Percentiles rank a stretch among this genome's conserved stretches.
phyloP scores from a whole-genome alignment of 2,113 vertebrate species.

The Coregonus clupeaformis region DNA sequence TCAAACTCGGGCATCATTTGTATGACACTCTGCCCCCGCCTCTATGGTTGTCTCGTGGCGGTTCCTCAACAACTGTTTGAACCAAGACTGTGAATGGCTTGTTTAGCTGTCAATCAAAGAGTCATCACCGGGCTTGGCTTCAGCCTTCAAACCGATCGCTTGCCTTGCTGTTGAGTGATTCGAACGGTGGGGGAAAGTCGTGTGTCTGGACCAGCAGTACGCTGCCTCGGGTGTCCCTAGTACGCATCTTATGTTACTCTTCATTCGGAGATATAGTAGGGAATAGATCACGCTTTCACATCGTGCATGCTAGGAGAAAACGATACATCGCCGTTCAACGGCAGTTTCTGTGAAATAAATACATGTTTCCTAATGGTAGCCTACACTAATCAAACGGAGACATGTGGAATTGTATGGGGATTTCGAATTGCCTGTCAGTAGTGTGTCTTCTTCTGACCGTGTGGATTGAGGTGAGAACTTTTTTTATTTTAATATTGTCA shows the following conservation, averaged over 20 bases:
- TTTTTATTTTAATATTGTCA: constrained; percentile 6
- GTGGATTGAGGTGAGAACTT: constrained; percentile 67
- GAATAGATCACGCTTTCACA: constrained; percentile 22
- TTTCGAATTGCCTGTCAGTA: constrained; percentile 53
- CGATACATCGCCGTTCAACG: constrained; percentile 39
- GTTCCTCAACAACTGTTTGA: constrained; percentile 1
- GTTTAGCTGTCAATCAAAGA: constrained; percentile 43
- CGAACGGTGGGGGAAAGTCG: constrained; percentile 43
- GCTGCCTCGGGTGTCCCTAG: constrained; percentile 38
- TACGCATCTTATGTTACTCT: constrained; percentile 26
- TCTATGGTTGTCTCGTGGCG: constrained; percentile 44
- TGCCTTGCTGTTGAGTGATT: constrained; percentile 47
- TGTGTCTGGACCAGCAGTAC: constrained; percentile 50
- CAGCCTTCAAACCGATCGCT: constrained; percentile 44
- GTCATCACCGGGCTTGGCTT: constrained; percentile 24
- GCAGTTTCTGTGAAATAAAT: constrained; percentile 20
- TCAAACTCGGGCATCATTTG: background rate
- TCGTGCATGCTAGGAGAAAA: constrained; percentile 45
- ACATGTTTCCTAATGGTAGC: constrained; percentile 54
- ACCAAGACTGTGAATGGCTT: constrained; percentile 51
- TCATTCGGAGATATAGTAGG: constrained; percentile 30
- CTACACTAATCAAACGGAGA: constrained; percentile 61
- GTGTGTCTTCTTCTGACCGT: constrained; percentile 62
- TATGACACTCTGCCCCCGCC: constrained; percentile 20
- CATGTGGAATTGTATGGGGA: constrained; percentile 72